phyloP scores from a whole-genome alignment of 2,888 invertebrate genomes.

The Ariolimax columbianus region DNA sequence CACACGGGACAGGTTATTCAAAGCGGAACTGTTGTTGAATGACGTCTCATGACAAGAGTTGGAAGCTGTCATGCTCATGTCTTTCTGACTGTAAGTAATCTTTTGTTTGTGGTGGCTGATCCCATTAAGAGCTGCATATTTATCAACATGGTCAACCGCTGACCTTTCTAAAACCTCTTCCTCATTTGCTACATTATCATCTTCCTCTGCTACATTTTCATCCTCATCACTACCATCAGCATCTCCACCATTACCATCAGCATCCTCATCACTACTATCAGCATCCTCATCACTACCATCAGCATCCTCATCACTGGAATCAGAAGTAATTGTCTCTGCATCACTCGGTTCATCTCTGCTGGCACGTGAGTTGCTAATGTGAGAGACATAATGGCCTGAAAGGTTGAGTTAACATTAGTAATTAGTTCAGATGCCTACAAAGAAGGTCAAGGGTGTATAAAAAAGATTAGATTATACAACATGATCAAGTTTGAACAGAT shows the following conservation, averaged over 20 bases:
- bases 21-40: background rate
- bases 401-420: no score
- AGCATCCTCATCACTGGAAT: background rate
- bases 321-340: slow-evolving; percentile 34
- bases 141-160: no score
- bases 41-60: background rate
- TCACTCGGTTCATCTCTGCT: slow-evolving; percentile 33
- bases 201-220: background rate
- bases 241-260: background rate
- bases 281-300: background rate
- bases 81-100: no score
- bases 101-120: background rate
- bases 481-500: no score
- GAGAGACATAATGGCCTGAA: slow-evolving; percentile 1
- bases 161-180: background rate
- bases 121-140: background rate
- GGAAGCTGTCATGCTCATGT: background rate
- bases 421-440: no score
- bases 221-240: background rate
- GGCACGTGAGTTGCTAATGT: background rate
- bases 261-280: background rate
- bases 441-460: no score
- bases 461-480: no score
- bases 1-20: slow-evolving; percentile 16
- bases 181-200: background rate